Base-by-base conservation (phyloP, 53 echinoderm and acorn worm genomes). In the Holothuria leucospilota region DNA sequence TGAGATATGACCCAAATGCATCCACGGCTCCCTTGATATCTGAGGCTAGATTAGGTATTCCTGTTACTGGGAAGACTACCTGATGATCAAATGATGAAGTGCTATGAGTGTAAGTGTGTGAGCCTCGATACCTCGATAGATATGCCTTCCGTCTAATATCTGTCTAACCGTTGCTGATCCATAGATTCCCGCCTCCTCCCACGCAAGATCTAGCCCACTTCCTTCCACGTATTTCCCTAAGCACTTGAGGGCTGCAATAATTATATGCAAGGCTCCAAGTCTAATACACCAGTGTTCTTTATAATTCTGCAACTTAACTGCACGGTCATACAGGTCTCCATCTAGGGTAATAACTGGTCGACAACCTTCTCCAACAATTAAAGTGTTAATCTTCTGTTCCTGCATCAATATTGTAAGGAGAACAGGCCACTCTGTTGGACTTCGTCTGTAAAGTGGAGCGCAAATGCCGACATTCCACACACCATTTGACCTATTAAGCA, bases 151-250 rank as follows among this genome's bases (percentile, higher is more conserved):
- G 18, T 82, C 69, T 34, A 87, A 26, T 58, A 87, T 40, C 40
- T 40, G 40, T 40, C 40, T 40, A 40, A 40, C 4, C 40, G 40
- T 40, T 40, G 40, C 40, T 40, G 40, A 40, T 40, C 7, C 40
- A 40, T 40, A 40, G 40, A 40, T 40, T 40, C 40, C 40, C 40
- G 40, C 40, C 40, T 40, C 7, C 70, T 42, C 70, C 88, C 82
- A 88, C 34, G 71, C n/a, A 28, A 82, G 71, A 69, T 88, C 88
- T 23, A 88, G 69, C 1, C 88, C 88, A 29, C 59, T 73, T 82
- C 62, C 71, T 59, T 82, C 88, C 82, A 88, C 56, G 39, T 82
- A 82, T 69, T 88, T 59, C 20, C 88, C 88, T n/a, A 82, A 88
- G 83, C 15, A 84, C 84, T 29, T 84, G 64, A 38, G 84, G 77